Base-by-base conservation (phyloP, 2,797 vertebrate species). In the Gymnopithys bicolor region DNA sequence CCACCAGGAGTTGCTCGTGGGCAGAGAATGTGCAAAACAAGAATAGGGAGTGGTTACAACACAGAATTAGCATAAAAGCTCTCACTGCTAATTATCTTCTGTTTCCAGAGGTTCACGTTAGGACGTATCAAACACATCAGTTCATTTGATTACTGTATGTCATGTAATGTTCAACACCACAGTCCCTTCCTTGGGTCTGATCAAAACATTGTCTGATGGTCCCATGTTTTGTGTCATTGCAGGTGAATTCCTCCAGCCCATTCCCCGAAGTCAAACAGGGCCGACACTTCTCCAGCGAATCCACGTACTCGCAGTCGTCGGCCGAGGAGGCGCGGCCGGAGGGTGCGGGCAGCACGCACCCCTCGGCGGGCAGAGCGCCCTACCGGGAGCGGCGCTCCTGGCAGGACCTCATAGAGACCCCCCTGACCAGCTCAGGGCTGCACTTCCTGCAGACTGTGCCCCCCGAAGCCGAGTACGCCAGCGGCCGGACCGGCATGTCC, bases 321-420 rank as follows among this genome's bases (percentile, higher is more conserved):
- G 98, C 98, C 0, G 98, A 98, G 95, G 98, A 99, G 64, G 98
- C 98, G 56, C 97, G 97, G 52, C 98, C 98, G 58, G 98, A 98
- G 2, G 90, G 56, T 6, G 91, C 93, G 25, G 97, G 98, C 93
- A 99, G 98, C 92, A 98, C 97, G 2, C 98, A 98, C 95, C 98
- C 98, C 1, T 98, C 98, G 0, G 98, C 98, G 6, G 98, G 98
- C 96, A 98, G 98, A 58, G 98, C 98, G 2, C 96, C 98, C 41
- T 98, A 98, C 95, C 98, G 98, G 32, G 98, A 99, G 79, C 97
- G 98, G 3, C 98, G 98, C 62, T 99, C 99, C 1, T 99, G 98
- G 98, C 98, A 99, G 97, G 99, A 99, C 92, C 98, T 99, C 53
- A 99, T 99, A 19, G 99, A 99, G 96, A 99, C 98, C 7, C 99